Evolutionary conservation across 1,140 invertebrate genomes (phyloP).

Genomic region (Idris sp.): DNA sequence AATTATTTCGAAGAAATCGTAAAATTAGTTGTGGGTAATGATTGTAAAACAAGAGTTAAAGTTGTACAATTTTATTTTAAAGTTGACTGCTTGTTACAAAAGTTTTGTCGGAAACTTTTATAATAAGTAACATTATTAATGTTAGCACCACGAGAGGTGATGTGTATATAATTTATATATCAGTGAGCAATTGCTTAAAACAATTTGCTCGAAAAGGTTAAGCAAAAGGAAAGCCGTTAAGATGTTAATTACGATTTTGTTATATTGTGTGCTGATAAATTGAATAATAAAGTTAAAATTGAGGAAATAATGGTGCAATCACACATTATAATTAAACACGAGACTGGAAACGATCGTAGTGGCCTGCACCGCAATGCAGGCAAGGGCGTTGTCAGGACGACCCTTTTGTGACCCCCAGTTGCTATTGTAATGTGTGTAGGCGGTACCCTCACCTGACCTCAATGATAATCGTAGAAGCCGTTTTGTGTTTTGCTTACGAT

Average conservation of each 20-base stretch:
- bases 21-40: too few relatives aligned
- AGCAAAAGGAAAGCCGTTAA: constrained; percentile 28
- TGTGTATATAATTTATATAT: background rate
- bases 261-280: constrained; percentile 43
- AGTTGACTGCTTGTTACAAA: too few relatives aligned
- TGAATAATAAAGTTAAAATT: constrained; percentile 51
- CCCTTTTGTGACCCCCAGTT: constrained; percentile 70
- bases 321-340: constrained; percentile 61
- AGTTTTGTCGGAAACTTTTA: too few relatives aligned
- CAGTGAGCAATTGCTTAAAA: constrained; percentile 11
- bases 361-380: constrained; percentile 75
- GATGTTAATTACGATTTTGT: constrained; percentile 39
- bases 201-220: constrained; percentile 11
- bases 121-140: background rate
- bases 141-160: background rate
- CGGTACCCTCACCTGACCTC: constrained; percentile 61
- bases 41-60: too few relatives aligned
- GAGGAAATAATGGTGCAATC: constrained; percentile 51
- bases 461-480: constrained; percentile 63
- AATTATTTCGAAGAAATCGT: too few relatives aligned
- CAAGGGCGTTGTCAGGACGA: constrained; percentile 78
- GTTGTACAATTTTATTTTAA: too few relatives aligned
- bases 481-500: too few relatives aligned
- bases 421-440: constrained; percentile 65
- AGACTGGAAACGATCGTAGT: constrained; percentile 56